Percentiles rank a stretch among this genome's conserved stretches.
phyloP scores from a whole-genome alignment of 2,797 vertebrate genomes.

The Lateolabrax maculatus region DNA sequence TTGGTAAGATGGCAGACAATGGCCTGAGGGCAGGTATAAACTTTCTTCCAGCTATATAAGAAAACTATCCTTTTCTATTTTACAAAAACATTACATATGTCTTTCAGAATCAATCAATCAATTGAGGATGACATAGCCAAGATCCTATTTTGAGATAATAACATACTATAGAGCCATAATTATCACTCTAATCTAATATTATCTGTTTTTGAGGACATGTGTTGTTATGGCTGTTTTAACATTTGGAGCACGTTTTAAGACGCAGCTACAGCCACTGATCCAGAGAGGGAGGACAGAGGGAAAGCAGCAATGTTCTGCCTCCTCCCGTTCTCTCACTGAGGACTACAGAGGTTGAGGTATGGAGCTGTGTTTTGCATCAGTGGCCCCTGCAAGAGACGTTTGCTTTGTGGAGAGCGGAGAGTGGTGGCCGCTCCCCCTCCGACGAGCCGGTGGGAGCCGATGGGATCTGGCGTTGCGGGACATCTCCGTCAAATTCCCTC shows the following conservation, averaged over 20 bases:
- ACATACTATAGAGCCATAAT: background rate
- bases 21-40: too few species aligned
- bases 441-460: constrained; percentile 80
- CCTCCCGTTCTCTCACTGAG: constrained; percentile 17
- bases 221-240: background rate
- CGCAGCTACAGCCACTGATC: background rate
- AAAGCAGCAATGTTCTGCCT: constrained; percentile 3
- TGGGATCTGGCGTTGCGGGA: constrained; percentile 82
- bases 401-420: constrained; percentile 18
- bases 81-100: too few species aligned
- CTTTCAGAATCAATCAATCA: too few species aligned
- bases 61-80: too few species aligned
- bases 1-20: too few species aligned
- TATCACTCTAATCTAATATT: background rate
- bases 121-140: background rate
- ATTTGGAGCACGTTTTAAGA: background rate
- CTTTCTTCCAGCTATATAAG: too few species aligned
- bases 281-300: constrained; percentile 8
- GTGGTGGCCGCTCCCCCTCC: constrained; percentile 63
- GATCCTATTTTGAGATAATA: background rate
- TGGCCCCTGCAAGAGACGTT: constrained; percentile 17
- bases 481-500: constrained; percentile 82
- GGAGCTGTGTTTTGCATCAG: constrained; percentile 41
- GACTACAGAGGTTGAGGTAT: background rate
- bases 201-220: background rate